These are phyloP conservation scores for Marcusenius ussheri DNA, from an alignment of 2,113 vertebrate genomes.

Conservation along the genomic window DNA sequence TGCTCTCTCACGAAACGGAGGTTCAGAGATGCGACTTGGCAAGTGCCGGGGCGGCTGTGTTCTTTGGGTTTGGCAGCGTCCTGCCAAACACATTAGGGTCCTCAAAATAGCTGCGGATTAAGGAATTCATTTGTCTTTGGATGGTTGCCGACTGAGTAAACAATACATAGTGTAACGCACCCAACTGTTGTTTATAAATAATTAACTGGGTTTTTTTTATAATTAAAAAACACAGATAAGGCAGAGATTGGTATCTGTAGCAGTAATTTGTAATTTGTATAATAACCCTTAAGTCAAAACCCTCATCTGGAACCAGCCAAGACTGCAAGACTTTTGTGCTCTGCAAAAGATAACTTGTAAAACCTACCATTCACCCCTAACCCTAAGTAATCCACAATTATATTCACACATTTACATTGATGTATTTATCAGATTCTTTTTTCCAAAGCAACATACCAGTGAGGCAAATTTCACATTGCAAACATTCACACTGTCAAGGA, in stretches of 20 bases:
- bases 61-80: neutral
- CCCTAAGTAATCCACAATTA: neutral
- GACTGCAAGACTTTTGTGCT: neutral
- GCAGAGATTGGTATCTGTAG: neutral
- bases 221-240: constrained; percentile 2
- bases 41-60: neutral
- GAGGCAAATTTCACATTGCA: neutral
- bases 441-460: neutral
- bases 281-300: neutral
- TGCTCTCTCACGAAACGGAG: neutral
- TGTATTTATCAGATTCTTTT: neutral
- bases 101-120: neutral
- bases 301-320: neutral
- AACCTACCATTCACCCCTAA: neutral
- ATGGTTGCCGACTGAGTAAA: neutral
- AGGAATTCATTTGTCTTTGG: constrained; percentile 8
- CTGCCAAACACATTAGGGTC: constrained; percentile 3
- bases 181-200: constrained; percentile 2
- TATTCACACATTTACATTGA: neutral
- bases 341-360: neutral
- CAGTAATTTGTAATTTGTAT: neutral
- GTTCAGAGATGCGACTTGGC: neutral
- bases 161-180: neutral
- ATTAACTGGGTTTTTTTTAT: neutral
- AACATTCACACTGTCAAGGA: neutral